Base-by-base conservation (phyloP, 2,888 invertebrate species). In the Spatulosminthurus flaviceps region DNA sequence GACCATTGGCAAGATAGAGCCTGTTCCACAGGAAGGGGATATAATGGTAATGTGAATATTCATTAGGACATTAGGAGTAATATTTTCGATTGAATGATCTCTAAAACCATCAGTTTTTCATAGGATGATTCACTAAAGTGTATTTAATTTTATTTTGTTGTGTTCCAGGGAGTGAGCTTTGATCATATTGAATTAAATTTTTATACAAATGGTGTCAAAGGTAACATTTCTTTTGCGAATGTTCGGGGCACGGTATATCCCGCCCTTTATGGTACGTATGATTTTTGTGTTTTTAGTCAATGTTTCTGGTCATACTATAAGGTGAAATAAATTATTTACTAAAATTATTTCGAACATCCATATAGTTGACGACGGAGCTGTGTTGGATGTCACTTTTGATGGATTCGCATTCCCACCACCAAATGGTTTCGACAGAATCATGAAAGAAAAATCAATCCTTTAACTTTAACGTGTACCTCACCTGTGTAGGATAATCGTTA, bases 171-270 rank as follows among this genome's bases (percentile, higher is more conserved):
- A 28, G 90, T 99, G 43, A 93, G 96, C 0, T 99, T 95, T 88
- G 98, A 99, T 88, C 98, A 99, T 88, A 93, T 97, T 80, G 96
- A 98, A 87, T 89, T 99, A 80, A 96, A 95, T 88, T 97, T 98
- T 89, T 97, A 92, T 88, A 89, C 97, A 61, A 98, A 98, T 89
- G 98, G 98, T 1, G 93, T 93, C 87, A 92, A 93, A 86, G 90
- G 96, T 86, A 94, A 96, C 86, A 92, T 92, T 85, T 93, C 96
- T 24, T 91, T 97, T 67, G 92, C 93, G 82, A 96, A 95, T 88
- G 92, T 97, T 82, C 94, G 93, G 87, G 97, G 95, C 82, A 93
- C 95, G 0, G 93, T 96, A 0, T 97, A 93, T 89, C 98, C 98
- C 34, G 94, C 94, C 29, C 91, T 98, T 80, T 97, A 94, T 90